Conservation (phyloP, 2,888 invertebrate species). For the Odontocerum albicorne region DNA sequence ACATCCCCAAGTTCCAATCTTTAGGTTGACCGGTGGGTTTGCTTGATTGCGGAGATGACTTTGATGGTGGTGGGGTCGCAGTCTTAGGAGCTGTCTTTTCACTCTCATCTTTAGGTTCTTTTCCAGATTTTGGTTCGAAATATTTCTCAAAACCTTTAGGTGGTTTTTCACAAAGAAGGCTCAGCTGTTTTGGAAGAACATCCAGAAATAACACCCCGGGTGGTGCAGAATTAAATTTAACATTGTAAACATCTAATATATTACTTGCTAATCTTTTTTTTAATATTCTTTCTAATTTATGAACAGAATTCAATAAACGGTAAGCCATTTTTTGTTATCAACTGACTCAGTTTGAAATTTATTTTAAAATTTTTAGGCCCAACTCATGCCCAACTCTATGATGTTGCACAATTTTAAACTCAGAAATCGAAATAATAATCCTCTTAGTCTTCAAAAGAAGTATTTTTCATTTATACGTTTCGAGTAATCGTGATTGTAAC, state of each 20-base stretch:
- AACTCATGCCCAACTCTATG: no score
- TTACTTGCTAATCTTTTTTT: constrained; percentile 15
- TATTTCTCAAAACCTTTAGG: constrained; percentile 96
- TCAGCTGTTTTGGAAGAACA: constrained; percentile 64
- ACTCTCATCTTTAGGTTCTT: constrained; percentile 46
- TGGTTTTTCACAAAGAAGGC: constrained; percentile 71
- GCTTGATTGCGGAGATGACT: constrained; percentile 40
- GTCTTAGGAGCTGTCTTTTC: constrained; percentile 48
- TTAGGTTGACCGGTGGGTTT: constrained; percentile 38
- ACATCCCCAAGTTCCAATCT: constrained; percentile 66
- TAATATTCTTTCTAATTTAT: constrained; percentile 21
- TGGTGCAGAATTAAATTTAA: constrained; percentile 6
- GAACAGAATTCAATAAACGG: constrained; percentile 17
- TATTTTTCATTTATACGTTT: no score
- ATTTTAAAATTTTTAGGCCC: no score
- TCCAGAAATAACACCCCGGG: constrained; percentile 57
- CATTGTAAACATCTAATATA: constrained; percentile 1
- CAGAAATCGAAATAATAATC: no score
- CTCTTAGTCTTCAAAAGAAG: no score
- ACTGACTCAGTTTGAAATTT: no score
- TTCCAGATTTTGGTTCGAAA: constrained; percentile 65
- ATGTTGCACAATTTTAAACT: no score
- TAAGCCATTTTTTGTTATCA: constrained; percentile 27
- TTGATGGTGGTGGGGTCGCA: constrained; percentile 47
- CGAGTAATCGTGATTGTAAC: no score